Conservation (phyloP, 2,888 invertebrate genomes). For the Mesopsocus fuscifrons region DNA sequence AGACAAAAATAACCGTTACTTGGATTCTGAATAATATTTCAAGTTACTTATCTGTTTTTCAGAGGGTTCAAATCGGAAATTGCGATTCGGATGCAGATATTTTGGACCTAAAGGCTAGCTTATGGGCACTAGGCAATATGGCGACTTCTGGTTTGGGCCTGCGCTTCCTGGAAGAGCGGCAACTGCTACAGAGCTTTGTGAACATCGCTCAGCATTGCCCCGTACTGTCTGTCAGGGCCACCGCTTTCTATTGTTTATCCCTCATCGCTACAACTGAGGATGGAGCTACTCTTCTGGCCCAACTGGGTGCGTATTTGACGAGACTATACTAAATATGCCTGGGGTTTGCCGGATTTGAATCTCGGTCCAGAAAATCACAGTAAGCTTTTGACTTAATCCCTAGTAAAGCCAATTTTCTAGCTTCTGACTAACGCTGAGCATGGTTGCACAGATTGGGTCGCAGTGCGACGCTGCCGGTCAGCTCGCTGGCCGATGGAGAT, state of each 20-base stretch:
- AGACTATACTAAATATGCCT: no score
- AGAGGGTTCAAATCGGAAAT: constrained; percentile 28
- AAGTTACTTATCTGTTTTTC: no score
- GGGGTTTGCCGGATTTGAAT: no score
- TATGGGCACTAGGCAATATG: constrained; percentile 79
- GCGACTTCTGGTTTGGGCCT: constrained; percentile 60
- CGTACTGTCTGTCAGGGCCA: constrained; percentile 75
- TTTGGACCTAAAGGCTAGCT: constrained; percentile 61
- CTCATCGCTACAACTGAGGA: constrained; percentile 64
- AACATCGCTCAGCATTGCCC: constrained; percentile 57
- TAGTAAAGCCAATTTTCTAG: no score
- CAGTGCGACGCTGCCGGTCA: not conserved
- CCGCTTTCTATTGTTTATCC: constrained; percentile 75
- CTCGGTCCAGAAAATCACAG: no score
- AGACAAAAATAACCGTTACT: no score
- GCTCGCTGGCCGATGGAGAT: not conserved
- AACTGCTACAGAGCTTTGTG: constrained; percentile 29
- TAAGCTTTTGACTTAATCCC: no score
- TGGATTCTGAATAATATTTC: no score
- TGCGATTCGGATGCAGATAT: constrained; percentile 48
- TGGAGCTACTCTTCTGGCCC: constrained; percentile 60
- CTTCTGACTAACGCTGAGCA: no score
- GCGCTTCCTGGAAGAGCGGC: constrained; percentile 42
- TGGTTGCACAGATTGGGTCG: not conserved
- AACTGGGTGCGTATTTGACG: constrained; percentile 42